Conservation (phyloP, 2,797 vertebrate genomes). For the Smutsia temminckii region DNA sequence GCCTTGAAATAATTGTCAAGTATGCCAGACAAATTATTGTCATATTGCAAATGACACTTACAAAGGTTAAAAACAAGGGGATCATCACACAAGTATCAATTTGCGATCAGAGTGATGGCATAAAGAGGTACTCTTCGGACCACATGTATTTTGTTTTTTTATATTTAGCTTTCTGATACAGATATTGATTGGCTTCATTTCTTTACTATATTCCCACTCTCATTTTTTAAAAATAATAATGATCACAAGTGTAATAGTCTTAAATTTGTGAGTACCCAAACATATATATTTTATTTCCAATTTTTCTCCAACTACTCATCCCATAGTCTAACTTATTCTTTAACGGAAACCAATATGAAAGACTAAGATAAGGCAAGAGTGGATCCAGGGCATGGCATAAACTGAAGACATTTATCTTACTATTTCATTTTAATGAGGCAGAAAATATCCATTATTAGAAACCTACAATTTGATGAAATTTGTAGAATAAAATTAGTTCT, state of each 20-base stretch:
- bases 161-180: neutral
- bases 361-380: neutral
- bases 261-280: neutral
- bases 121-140: neutral
- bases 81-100: neutral
- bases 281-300: neutral
- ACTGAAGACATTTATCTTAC: constrained; percentile 44
- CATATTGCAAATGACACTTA: neutral
- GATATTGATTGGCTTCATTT: neutral
- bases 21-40: neutral
- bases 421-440: constrained; percentile 55
- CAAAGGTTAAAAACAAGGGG: neutral
- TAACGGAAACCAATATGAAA: neutral
- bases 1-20: constrained; percentile 30
- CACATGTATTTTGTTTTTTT: neutral
- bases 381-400: neutral
- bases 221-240: neutral
- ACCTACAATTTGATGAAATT: constrained; percentile 47
- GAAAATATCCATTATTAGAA: constrained; percentile 51
- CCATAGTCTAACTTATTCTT: neutral
- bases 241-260: neutral
- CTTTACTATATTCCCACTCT: neutral
- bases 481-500: constrained; percentile 17
- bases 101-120: neutral
- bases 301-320: neutral